Percentiles rank a stretch among this genome's conserved stretches.
phyloP scores from a whole-genome alignment of 1,140 invertebrate species.

The Papilio glaucus region DNA sequence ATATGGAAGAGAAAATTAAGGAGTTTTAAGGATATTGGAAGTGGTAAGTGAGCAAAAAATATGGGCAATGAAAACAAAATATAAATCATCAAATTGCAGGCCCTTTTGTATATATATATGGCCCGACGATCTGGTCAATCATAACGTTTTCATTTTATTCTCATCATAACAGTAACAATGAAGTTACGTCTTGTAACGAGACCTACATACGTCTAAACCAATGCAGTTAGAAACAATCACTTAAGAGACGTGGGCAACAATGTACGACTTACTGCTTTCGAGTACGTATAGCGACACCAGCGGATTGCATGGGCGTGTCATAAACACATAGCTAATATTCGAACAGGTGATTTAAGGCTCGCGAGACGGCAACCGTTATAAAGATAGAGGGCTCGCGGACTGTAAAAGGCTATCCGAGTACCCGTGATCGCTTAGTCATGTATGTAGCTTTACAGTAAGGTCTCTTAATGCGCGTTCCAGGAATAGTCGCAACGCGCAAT shows the following conservation, averaged over 20 bases:
- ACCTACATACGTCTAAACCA: no score
- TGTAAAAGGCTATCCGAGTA: slow-evolving; percentile 44
- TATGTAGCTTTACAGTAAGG: slow-evolving; percentile 40
- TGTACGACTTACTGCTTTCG: slow-evolving; percentile 14
- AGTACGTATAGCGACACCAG: neutral
- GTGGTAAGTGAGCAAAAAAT: neutral
- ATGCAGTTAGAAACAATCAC: slow-evolving; percentile 1
- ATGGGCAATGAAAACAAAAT: slow-evolving; percentile 1
- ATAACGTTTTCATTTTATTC: neutral
- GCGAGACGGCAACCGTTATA: slow-evolving; percentile 43
- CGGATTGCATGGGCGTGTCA: slow-evolving; percentile 29
- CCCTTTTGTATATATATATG: no score
- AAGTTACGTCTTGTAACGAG: neutral
- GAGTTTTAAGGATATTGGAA: no score
- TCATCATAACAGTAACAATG: slow-evolving; percentile 15
- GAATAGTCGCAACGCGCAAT: slow-evolving; percentile 19
- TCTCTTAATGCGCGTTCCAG: slow-evolving; percentile 43
- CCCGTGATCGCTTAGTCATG: slow-evolving; percentile 35
- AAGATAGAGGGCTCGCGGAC: slow-evolving; percentile 42
- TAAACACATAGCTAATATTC: slow-evolving; percentile 34
- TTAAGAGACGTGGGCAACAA: slow-evolving; percentile 1
- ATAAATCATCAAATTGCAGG: no score
- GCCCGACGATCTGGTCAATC: no score
- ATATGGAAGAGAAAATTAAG: neutral
- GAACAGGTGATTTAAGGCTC: slow-evolving; percentile 46